Evolutionary conservation across 2,113 vertebrate genomes (phyloP).

Genomic region (Polyodon spathula): DNA sequence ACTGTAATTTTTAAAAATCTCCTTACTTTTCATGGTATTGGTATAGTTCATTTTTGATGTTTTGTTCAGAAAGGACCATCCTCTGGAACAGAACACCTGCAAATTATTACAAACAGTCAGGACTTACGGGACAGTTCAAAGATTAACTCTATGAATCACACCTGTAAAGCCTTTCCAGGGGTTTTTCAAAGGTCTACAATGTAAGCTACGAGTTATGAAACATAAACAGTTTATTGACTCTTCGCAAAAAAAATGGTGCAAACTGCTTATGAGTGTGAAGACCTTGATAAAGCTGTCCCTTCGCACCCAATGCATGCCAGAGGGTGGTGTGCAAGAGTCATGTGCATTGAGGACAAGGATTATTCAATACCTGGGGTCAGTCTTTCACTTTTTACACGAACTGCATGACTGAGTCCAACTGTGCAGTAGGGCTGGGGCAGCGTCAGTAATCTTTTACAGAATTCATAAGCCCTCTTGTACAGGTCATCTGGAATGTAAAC

Average conservation of each 20-base stretch:
- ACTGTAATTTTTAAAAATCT: too few species aligned
- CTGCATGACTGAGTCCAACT: slow-evolving; percentile 69
- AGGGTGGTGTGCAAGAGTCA: not conserved
- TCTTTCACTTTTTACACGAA: slow-evolving; percentile 65
- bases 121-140: too few species aligned
- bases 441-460: slow-evolving; percentile 76
- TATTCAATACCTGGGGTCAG: slow-evolving; percentile 55
- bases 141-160: too few species aligned
- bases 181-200: too few species aligned
- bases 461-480: slow-evolving; percentile 69
- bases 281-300: too few species aligned
- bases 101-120: slow-evolving; percentile 1
- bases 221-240: too few species aligned
- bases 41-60: slow-evolving; percentile 57
- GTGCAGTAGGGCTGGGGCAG: slow-evolving; percentile 80
- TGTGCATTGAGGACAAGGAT: not conserved
- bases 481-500: slow-evolving; percentile 72
- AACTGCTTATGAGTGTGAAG: too few species aligned
- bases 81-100: slow-evolving; percentile 74
- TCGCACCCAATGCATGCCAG: not conserved
- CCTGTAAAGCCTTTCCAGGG: too few species aligned
- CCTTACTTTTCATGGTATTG: slow-evolving; percentile 76
- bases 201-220: too few species aligned
- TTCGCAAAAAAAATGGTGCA: too few species aligned
- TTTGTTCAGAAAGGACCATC: slow-evolving; percentile 75